These are phyloP conservation scores for Drosophila simulans DNA, from an alignment of 1,140 invertebrate species.

Conservation along the genomic window DNA sequence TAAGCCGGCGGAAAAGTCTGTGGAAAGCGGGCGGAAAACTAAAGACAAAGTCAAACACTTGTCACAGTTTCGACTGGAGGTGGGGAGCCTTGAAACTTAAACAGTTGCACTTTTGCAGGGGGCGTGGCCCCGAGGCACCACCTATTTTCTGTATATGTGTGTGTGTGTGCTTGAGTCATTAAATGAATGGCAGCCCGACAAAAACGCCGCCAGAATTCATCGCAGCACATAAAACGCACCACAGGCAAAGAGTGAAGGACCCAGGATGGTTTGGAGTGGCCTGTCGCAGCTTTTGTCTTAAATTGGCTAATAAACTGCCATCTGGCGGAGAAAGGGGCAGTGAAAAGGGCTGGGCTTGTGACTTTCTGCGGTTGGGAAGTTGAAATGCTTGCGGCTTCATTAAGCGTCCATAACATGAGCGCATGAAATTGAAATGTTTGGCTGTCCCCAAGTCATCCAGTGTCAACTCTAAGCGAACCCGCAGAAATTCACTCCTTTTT, in stretches of 20 bases:
- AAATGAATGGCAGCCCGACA: constrained; percentile 65
- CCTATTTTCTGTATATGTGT: not conserved
- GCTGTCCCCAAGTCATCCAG: constrained; percentile 1
- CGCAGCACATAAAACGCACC: constrained; percentile 81
- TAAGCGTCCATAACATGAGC: constrained; percentile 71
- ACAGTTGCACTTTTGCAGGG: constrained; percentile 70
- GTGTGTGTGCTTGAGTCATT: constrained; percentile 59
- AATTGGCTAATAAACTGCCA: constrained; percentile 81
- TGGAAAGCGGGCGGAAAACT: constrained; percentile 46
- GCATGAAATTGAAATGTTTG: constrained; percentile 67
- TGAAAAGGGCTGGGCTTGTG: constrained; percentile 45
- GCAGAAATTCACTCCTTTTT: not conserved
- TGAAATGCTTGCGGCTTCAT: constrained; percentile 77
- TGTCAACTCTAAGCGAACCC: constrained; percentile 20
- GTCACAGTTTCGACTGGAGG: constrained; percentile 44
- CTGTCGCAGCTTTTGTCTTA: constrained; percentile 70
- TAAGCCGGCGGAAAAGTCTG: constrained; percentile 9
- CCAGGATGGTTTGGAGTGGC: constrained; percentile 34
- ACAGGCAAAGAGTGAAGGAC: constrained; percentile 32
- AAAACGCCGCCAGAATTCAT: constrained; percentile 78
- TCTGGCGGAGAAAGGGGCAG: constrained; percentile 31
- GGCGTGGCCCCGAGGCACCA: constrained; percentile 25
- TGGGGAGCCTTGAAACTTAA: constrained; percentile 35
- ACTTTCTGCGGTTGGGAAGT: constrained; percentile 57
- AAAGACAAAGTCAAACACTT: constrained; percentile 78